Percentiles rank a stretch among this genome's conserved stretches.
phyloP scores from a whole-genome alignment of 1,140 invertebrate species.

The Aporrectodea caliginosa region DNA sequence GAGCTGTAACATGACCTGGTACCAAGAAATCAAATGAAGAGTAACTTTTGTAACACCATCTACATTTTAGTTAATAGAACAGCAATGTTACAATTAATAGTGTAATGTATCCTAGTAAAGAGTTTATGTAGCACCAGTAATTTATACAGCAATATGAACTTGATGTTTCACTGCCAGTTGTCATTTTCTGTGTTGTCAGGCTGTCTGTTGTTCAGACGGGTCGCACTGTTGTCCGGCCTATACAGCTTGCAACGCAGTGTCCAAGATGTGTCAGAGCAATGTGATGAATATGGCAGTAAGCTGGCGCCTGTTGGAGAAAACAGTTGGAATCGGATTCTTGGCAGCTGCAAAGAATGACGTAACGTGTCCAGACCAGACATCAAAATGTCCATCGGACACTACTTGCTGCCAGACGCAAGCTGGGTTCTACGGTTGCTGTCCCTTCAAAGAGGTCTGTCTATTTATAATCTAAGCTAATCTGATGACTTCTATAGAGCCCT shows the following conservation, averaged over 20 bases:
- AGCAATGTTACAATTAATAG: too few relatives aligned
- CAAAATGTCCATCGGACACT: conserved; percentile 35
- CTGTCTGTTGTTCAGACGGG: neutral
- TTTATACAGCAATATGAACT: too few relatives aligned
- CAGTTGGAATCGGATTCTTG: neutral
- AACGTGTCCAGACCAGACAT: conserved; percentile 26
- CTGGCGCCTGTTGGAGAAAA: neutral
- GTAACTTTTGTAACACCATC: too few relatives aligned
- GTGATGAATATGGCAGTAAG: neutral
- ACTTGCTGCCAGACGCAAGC: conserved; percentile 39
- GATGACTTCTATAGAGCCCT: too few relatives aligned
- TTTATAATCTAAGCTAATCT: too few relatives aligned
- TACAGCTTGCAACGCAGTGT: neutral
- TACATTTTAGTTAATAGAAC: too few relatives aligned
- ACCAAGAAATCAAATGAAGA: too few relatives aligned
- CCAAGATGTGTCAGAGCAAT: neutral
- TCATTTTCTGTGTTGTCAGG: too few relatives aligned
- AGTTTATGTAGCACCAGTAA: too few relatives aligned
- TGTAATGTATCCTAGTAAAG: too few relatives aligned
- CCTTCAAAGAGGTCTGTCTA: conserved; percentile 34
- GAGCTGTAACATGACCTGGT: too few relatives aligned
- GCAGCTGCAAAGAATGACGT: neutral
- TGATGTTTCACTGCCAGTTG: too few relatives aligned
- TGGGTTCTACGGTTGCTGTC: conserved; percentile 40
- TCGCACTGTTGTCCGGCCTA: neutral